Evolutionary conservation across 92 coral and sea anemone species (phyloP).

Genomic region (Micromussa lordhowensis): DNA sequence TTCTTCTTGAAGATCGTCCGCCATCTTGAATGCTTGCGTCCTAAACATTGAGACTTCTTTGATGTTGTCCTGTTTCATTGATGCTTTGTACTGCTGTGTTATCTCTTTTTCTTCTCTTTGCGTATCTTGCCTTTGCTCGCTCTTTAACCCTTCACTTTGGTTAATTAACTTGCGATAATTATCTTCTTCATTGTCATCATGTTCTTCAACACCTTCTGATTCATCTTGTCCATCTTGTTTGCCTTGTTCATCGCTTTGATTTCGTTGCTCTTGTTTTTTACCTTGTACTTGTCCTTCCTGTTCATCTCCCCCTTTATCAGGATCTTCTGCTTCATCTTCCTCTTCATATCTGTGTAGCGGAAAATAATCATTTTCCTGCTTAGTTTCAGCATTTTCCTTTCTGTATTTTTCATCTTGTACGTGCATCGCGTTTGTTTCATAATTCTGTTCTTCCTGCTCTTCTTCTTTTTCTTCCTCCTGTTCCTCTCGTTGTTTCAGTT

Average conservation of each 20-base stretch:
- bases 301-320: neutral
- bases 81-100: neutral
- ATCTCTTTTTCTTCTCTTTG: neutral
- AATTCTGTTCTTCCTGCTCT: neutral
- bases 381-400: neutral
- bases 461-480: neutral
- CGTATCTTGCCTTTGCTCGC: neutral
- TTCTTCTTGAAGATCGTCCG: neutral
- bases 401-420: neutral
- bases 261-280: neutral
- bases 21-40: neutral
- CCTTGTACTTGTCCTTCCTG: neutral
- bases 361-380: neutral
- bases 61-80: neutral
- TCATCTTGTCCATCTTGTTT: neutral
- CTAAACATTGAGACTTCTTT: neutral
- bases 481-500: neutral
- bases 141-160: neutral
- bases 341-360: neutral
- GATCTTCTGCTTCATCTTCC: neutral
- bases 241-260: neutral
- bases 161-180: neutral
- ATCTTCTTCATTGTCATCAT: neutral
- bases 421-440: neutral
- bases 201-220: neutral